Evolutionary conservation across 2,797 vertebrate species (phyloP), one percentile per base, ranked within the genome.

Genomic region (Enteromius viviparus): DNA sequence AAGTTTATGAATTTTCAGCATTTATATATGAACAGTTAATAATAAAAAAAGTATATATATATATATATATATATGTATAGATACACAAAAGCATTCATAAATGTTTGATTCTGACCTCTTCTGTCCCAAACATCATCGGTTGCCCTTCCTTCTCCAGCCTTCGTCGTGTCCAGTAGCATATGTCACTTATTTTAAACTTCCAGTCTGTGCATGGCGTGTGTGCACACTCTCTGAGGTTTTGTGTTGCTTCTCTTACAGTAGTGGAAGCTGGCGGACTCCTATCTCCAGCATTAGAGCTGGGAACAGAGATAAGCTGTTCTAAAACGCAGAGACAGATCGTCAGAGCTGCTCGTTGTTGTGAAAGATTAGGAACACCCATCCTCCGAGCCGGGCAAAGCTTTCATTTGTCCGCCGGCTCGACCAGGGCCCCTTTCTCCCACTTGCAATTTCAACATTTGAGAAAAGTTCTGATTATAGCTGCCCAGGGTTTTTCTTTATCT

Each of bases 251-350:
- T 51, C 45, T 60, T 80, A 82, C 66, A 83, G 80, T 69, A 68
- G 60, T 42, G 21, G 45, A 86, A 83, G 75, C 75, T 62, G 58
- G 14, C 78, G 29, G 83, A 64, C 69, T 85, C 69, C 21, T 89
- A 86, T 89, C 86, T 87, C 40, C 83, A 75, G 87, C 85, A 84
- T 85, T 87, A 87, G 78, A 79, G 78, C 88, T 87, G 87, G 84
- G 80, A 83, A 81, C 51, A 42, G 82, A 89, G 88, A 89, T 89
- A 89, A 88, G 84, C 78, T 71, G 26, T 69, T 88, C 75, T 83
- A 80, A 78, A 87, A 81, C 21, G 85, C 71, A 83, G 79, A 60
- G 77, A 70, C 76, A 84, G 86, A 89, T 78, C 71, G 82, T 49
- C 37, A 53, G 80, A 84, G 65, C 60, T 19, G 83, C 69, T 80